Evolutionary conservation across 1,140 invertebrate genomes (phyloP).

Genomic region (Hyles euphorbiae): DNA sequence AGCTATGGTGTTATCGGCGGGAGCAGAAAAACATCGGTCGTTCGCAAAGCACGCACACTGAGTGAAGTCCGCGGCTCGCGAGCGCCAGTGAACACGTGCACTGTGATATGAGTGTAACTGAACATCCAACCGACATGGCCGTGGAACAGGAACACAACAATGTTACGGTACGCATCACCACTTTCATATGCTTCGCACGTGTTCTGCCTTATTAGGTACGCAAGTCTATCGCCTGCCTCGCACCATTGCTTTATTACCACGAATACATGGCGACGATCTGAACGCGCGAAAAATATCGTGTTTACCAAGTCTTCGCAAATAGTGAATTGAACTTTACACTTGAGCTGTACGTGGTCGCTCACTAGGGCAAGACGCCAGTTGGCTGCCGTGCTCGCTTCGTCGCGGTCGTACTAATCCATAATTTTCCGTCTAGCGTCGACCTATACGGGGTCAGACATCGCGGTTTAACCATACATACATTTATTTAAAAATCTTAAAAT

Average conservation of each 20-base stretch:
- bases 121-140: constrained; percentile 21
- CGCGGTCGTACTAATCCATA: constrained; percentile 36
- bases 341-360: constrained; percentile 26
- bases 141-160: constrained; percentile 20
- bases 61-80: constrained; percentile 24
- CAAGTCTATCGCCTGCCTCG: background rate
- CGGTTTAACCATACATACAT: background rate
- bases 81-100: constrained; percentile 31
- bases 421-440: constrained; percentile 34
- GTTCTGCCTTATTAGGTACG: background rate
- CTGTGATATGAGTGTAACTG: constrained; percentile 17
- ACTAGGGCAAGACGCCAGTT: constrained; percentile 68
- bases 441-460: constrained; percentile 28
- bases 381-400: constrained; percentile 48
- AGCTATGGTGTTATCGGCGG: constrained; percentile 42
- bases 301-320: constrained; percentile 27
- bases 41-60: constrained; percentile 17
- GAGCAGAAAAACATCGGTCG: constrained; percentile 27
- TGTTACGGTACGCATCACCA: constrained; percentile 9
- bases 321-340: constrained; percentile 58
- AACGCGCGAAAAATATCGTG: constrained; percentile 23
- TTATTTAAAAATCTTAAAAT: too few relatives aligned
- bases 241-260: background rate
- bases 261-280: background rate
- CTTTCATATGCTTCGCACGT: background rate